Percentiles rank a stretch among this genome's conserved stretches.
Evolutionary conservation across 1,140 invertebrate species (phyloP).

Genomic region (Drosophila quadrilineata): DNA sequence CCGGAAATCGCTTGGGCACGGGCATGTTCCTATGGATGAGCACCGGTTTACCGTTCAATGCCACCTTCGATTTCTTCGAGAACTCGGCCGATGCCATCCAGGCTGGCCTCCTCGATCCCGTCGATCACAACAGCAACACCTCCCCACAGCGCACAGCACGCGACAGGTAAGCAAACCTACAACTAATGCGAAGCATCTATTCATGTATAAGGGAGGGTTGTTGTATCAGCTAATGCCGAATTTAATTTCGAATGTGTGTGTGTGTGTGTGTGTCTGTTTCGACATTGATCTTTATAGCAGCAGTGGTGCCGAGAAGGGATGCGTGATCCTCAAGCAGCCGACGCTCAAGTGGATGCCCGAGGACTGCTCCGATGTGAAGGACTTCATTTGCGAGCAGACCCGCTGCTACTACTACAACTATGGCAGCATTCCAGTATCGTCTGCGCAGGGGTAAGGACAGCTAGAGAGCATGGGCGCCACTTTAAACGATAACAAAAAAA

Average conservation of each 20-base stretch:
- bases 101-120: constrained; percentile 83
- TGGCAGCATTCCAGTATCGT: constrained; percentile 92
- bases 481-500: constrained; percentile 30
- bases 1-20: constrained; percentile 92
- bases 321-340: constrained; percentile 88
- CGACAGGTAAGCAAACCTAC: constrained; percentile 89
- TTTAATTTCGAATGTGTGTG: neutral
- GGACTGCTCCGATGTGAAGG: constrained; percentile 91
- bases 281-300: constrained; percentile 81
- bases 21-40: constrained; percentile 95
- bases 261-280: constrained; percentile 14
- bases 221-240: neutral
- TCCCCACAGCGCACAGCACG: constrained; percentile 88
- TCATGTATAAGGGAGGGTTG: no score
- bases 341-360: constrained; percentile 90
- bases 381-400: constrained; percentile 94
- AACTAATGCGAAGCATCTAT: no score
- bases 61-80: constrained; percentile 91
- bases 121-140: constrained; percentile 85
- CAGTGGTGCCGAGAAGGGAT: constrained; percentile 86
- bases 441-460: constrained; percentile 91
- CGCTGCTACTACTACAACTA: constrained; percentile 95
- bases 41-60: constrained; percentile 92
- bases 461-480: constrained; percentile 54
- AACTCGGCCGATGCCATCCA: constrained; percentile 83